phyloP scores from a whole-genome alignment of 2,888 invertebrate species.

The Drosophila stalkeri region DNA sequence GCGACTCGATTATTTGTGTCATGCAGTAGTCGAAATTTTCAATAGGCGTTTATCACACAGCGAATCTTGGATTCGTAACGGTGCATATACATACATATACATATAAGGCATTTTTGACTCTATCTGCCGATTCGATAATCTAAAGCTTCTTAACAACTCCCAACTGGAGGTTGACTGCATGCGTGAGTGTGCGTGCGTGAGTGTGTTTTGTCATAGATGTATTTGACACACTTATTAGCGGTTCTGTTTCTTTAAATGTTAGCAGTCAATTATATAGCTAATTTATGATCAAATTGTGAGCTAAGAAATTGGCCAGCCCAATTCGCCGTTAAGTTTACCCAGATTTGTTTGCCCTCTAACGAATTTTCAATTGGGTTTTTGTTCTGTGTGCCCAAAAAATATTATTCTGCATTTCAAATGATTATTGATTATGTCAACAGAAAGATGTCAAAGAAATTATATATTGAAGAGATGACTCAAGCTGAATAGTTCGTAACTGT shows the following conservation, averaged over 20 bases:
- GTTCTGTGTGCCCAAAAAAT: neutral
- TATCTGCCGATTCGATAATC: conserved; percentile 13
- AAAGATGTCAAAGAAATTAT: neutral
- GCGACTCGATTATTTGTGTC: conserved; percentile 46
- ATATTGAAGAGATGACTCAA: neutral
- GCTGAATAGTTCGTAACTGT: neutral
- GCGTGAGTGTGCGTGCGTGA: neutral
- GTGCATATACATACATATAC: neutral
- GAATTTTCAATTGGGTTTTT: conserved; percentile 8
- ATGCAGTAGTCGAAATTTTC: conserved; percentile 42
- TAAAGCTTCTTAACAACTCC: neutral
- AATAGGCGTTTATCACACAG: conserved; percentile 51
- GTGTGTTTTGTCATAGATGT: conserved; percentile 8
- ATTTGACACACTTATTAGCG: conserved; percentile 55
- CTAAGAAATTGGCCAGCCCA: conserved; percentile 49
- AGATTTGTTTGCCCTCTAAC: conserved; percentile 37
- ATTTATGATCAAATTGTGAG: conserved; percentile 49
- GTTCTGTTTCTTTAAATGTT: conserved; percentile 53
- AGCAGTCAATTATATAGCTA: conserved; percentile 61
- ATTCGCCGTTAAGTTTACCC: conserved; percentile 44
- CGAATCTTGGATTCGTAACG: conserved; percentile 30
- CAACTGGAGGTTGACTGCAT: neutral
- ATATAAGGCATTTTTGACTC: conserved; percentile 2
- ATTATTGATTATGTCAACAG: conserved; percentile 5
- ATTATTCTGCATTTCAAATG: neutral